Conservation (phyloP, 2,113 vertebrate species). For the Glaucomys volans region DNA sequence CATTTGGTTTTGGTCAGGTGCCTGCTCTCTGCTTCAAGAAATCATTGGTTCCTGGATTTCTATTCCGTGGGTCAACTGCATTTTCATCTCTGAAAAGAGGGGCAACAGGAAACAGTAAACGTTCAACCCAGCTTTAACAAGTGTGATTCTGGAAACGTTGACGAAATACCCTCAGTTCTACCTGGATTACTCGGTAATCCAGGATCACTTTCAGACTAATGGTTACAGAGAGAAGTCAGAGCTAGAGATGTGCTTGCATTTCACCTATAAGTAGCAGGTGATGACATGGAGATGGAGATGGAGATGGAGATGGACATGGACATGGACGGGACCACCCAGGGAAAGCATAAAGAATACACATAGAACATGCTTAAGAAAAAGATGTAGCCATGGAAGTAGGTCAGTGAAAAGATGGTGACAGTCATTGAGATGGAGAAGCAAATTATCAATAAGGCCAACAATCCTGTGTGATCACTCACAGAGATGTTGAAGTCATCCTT, state of each 20-base stretch:
- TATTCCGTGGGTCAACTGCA: neutral
- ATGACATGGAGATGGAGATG: neutral
- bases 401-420: neutral
- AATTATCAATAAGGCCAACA: neutral
- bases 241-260: neutral
- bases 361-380: neutral
- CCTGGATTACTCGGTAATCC: too few species aligned
- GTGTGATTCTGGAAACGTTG: neutral
- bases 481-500: neutral
- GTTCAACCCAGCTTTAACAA: neutral
- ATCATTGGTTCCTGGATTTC: neutral
- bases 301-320: neutral
- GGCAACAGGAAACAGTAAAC: neutral
- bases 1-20: neutral
- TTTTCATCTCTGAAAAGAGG: neutral
- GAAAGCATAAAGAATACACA: neutral
- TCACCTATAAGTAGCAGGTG: neutral
- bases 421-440: neutral
- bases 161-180: neutral
- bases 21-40: slow-evolving; percentile 6
- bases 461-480: neutral
- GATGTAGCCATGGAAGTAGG: neutral
- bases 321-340: neutral
- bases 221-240: neutral
- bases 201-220: neutral